These are phyloP conservation scores for Holothuria glaberrima DNA, from an alignment of 35 echinoderm and acorn worm genomes.

Conservation along the genomic window DNA sequence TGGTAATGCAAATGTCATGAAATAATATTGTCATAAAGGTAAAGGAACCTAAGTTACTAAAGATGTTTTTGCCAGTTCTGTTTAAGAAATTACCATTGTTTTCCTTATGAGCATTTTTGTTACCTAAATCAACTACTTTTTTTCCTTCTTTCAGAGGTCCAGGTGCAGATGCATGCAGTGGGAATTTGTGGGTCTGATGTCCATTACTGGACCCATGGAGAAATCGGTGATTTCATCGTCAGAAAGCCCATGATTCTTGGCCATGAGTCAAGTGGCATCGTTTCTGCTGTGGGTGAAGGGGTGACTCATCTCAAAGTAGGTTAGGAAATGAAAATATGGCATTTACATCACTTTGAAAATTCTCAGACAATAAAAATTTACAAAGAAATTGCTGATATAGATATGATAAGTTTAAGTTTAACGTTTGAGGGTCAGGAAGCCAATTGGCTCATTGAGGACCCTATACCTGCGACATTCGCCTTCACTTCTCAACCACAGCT, in stretches of 20 bases:
- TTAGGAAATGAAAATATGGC: background rate
- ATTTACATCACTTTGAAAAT: background rate
- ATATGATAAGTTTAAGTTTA: no score
- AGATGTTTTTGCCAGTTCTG: no score
- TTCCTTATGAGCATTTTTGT: background rate
- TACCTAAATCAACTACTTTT: background rate
- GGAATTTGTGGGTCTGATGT: slow-evolving; percentile 98
- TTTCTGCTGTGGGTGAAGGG: slow-evolving; percentile 80
- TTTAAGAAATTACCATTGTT: background rate
- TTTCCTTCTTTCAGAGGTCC: slow-evolving; percentile 78
- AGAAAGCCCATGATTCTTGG: slow-evolving; percentile 93
- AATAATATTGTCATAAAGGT: no score
- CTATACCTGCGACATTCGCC: no score
- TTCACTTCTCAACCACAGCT: no score
- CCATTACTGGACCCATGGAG: slow-evolving; percentile 86
- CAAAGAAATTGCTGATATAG: no score
- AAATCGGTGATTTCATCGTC: slow-evolving; percentile 76
- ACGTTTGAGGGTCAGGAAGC: no score
- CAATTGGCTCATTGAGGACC: no score
- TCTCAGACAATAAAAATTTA: no score
- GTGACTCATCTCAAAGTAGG: slow-evolving; percentile 88
- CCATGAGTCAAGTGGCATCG: slow-evolving; percentile 96
- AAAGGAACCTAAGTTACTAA: no score
- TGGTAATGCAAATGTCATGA: no score
- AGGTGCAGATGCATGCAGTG: slow-evolving; percentile 83